Evolutionary conservation across 2,113 vertebrate species (phyloP).

Genomic region (Puma concolor): DNA sequence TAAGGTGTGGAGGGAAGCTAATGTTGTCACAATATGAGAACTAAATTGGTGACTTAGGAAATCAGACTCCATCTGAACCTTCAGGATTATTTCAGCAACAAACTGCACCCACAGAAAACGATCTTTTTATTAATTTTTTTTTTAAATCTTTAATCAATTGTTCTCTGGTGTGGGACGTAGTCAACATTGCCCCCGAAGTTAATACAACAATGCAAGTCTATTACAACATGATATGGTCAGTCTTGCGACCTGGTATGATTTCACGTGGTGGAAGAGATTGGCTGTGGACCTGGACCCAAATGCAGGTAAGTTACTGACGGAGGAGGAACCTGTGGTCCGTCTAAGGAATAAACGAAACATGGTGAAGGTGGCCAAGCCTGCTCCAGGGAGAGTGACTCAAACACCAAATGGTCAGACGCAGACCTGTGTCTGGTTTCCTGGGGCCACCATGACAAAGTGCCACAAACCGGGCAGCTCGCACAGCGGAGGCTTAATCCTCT

Average conservation of each 20-base stretch:
- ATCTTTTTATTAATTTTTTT: background rate
- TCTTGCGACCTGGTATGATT: background rate
- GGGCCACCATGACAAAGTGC: background rate
- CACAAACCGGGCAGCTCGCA: too few relatives aligned
- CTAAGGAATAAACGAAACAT: background rate
- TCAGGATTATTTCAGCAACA: background rate
- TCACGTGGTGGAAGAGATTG: background rate
- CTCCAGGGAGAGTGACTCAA: too few relatives aligned
- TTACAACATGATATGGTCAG: background rate
- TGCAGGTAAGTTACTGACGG: rapidly evolving
- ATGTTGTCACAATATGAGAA: background rate
- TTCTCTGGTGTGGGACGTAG: background rate
- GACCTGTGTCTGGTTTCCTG: background rate
- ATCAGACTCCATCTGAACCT: background rate
- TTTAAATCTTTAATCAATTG: background rate
- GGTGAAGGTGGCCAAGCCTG: background rate
- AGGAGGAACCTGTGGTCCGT: background rate
- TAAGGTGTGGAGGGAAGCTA: background rate
- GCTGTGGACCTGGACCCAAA: background rate
- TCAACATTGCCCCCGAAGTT: background rate
- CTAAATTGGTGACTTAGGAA: background rate
- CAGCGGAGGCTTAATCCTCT: background rate
- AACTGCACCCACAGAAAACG: background rate
- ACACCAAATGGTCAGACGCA: background rate
- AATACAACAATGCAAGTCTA: too few relatives aligned